phyloP scores from a whole-genome alignment of 2,113 vertebrate genomes.

The Ondatra zibethicus region DNA sequence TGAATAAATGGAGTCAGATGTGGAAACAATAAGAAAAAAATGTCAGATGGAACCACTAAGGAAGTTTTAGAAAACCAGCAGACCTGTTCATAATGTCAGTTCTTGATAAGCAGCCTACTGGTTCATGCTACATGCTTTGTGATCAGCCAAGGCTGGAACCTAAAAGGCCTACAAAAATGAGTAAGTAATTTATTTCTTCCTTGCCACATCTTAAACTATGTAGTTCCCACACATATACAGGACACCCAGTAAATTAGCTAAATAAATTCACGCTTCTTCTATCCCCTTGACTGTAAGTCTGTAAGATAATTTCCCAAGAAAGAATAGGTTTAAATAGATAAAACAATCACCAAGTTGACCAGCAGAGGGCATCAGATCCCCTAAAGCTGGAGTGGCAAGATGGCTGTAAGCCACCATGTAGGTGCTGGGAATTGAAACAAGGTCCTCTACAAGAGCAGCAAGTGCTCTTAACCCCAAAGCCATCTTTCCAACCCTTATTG shows the following conservation, averaged over 20 bases:
- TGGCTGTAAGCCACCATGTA: neutral
- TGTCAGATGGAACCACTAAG: neutral
- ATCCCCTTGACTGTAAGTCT: slow-evolving; percentile 34
- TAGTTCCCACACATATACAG: neutral
- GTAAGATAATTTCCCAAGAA: slow-evolving; percentile 29
- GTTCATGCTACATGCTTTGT: neutral
- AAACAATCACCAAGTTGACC: neutral
- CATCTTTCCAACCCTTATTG: neutral
- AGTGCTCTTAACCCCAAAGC: neutral
- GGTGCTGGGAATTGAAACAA: neutral
- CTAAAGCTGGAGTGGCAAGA: neutral
- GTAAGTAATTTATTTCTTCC: neutral
- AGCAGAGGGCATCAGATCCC: neutral
- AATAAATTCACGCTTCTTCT: slow-evolving; percentile 10
- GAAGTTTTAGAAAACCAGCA: neutral
- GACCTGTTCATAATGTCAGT: neutral
- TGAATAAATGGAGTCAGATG: neutral
- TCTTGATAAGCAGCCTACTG: neutral
- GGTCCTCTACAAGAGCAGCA: neutral
- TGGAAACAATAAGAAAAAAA: slow-evolving; percentile 25
- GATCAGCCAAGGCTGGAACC: neutral
- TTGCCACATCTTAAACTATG: slow-evolving; percentile 39
- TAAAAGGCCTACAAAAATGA: slow-evolving; percentile 3
- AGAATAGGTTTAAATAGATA: neutral
- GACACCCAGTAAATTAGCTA: neutral